Percentiles rank a stretch among this genome's conserved stretches.
Conservation (phyloP, 2,797 vertebrate species). For the Clarias laeviceps region DNA sequence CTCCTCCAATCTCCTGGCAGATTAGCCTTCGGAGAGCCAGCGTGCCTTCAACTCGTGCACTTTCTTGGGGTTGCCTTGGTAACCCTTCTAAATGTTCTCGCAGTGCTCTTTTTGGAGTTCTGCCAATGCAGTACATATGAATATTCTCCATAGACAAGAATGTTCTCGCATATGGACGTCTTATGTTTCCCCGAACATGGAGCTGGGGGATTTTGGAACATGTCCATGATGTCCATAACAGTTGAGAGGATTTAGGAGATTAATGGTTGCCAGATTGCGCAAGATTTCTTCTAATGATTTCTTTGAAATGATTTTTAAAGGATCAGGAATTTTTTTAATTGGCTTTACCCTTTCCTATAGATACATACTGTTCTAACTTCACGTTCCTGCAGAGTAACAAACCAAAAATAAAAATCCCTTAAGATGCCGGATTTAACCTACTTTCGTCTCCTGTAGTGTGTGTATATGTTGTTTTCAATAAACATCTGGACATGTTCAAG, state of each 20-base stretch:
- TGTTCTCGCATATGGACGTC: background rate
- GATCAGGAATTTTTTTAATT: background rate
- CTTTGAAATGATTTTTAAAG: background rate
- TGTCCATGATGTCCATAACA: background rate
- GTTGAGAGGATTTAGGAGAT: slow-evolving; percentile 3
- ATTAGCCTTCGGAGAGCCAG: slow-evolving; percentile 51
- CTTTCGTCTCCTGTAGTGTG: background rate
- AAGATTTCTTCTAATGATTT: background rate
- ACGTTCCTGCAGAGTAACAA: background rate
- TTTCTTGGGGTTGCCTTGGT: slow-evolving; percentile 57
- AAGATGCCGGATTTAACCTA: background rate
- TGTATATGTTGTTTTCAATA: background rate
- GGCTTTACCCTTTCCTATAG: background rate
- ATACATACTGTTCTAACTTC: background rate
- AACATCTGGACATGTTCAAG: background rate
- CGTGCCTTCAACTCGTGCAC: slow-evolving; percentile 53
- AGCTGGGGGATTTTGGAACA: background rate
- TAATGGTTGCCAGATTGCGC: background rate
- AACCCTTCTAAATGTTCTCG: slow-evolving; percentile 53
- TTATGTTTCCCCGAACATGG: background rate
- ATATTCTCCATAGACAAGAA: slow-evolving; percentile 35
- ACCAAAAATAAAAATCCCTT: background rate
- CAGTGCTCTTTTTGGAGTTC: slow-evolving; percentile 46
- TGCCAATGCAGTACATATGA: slow-evolving; percentile 43
- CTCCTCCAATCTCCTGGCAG: slow-evolving; percentile 52